These are phyloP conservation scores for Nothocercus julius DNA, from an alignment of 2,113 vertebrate species.

Conservation along the genomic window DNA sequence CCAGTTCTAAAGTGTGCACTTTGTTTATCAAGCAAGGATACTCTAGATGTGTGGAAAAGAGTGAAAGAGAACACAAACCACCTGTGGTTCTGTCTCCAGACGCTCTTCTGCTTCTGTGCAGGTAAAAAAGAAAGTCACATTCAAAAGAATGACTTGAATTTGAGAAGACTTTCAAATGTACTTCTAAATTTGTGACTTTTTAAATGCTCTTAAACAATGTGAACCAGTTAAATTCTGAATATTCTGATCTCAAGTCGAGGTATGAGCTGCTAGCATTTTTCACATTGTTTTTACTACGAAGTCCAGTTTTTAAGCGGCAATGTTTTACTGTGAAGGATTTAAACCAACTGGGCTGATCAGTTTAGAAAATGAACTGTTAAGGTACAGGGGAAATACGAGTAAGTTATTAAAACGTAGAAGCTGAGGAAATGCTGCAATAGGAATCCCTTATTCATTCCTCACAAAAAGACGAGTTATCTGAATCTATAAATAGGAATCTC, in stretches of 20 bases:
- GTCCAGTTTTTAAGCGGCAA: neutral
- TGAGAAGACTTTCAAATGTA: neutral
- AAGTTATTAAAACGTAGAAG: neutral
- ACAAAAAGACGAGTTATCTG: neutral
- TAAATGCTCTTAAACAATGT: neutral
- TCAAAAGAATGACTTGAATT: neutral
- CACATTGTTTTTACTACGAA: neutral
- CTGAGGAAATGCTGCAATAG: neutral
- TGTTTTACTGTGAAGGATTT: neutral
- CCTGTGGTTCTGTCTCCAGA: accelerated
- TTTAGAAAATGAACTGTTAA: neutral
- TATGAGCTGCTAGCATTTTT: neutral
- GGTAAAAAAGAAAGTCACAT: neutral
- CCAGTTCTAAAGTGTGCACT: neutral
- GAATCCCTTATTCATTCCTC: neutral
- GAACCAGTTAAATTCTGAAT: neutral
- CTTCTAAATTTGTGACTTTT: neutral
- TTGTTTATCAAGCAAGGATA: neutral
- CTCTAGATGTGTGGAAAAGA: neutral
- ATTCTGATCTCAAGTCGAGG: neutral
- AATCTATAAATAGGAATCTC: neutral
- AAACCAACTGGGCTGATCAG: neutral
- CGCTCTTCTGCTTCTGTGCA: neutral
- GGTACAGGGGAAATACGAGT: neutral
- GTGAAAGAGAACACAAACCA: neutral